phyloP scores from a whole-genome alignment of 2,113 vertebrate genomes.

The Salvelinus namaycush region DNA sequence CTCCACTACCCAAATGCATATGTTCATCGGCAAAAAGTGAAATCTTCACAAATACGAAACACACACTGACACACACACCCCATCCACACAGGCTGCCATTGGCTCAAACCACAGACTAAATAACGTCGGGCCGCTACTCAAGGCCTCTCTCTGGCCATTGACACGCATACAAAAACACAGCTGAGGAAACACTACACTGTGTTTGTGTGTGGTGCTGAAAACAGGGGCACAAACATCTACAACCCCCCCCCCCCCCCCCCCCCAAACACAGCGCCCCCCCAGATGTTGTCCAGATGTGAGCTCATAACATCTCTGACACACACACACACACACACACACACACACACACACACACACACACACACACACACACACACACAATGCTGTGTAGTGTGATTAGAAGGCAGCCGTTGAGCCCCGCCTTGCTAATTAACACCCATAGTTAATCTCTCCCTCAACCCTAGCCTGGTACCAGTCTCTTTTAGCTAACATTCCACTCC shows the following conservation, averaged over 20 bases:
- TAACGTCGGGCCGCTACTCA: background rate
- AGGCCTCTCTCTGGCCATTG: background rate
- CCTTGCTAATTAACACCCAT: constrained; percentile 40
- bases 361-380: background rate
- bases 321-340: background rate
- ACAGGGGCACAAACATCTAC: background rate
- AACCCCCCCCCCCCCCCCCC: background rate
- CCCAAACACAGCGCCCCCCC: background rate
- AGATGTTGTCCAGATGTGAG: constrained; percentile 50
- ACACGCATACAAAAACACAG: background rate
- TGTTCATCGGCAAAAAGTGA: no score
- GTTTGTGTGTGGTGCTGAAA: background rate
- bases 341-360: background rate
- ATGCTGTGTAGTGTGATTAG: constrained; percentile 17
- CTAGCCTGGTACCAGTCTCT: no score
- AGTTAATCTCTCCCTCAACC: background rate
- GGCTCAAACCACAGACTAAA: background rate
- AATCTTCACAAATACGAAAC: background rate
- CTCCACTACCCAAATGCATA: background rate
- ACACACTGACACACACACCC: no score
- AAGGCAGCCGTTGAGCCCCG: constrained; percentile 21
- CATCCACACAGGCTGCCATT: no score
- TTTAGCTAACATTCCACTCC: background rate
- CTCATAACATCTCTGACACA: background rate
- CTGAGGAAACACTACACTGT: background rate